These are phyloP conservation scores for Zoanthus gigantus DNA, from an alignment of 92 coral and sea anemone genomes.

Conservation along the genomic window DNA sequence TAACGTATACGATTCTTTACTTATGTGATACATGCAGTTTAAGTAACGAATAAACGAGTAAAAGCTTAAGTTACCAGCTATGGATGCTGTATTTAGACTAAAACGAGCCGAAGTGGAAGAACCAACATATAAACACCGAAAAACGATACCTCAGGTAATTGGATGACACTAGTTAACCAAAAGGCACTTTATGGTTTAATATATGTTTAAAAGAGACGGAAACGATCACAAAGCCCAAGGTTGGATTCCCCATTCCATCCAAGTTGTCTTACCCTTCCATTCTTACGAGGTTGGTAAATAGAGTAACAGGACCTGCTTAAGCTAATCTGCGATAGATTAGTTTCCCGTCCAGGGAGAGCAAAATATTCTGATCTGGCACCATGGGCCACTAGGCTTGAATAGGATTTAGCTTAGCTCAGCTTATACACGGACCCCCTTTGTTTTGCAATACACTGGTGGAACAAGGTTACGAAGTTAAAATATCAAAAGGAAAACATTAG, in stretches of 20 bases:
- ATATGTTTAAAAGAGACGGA: background rate
- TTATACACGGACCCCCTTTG: no score
- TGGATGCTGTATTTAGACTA: no score
- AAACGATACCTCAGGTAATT: no score
- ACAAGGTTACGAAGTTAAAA: background rate
- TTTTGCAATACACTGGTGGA: no score
- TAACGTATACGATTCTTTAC: no score
- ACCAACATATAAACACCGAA: no score
- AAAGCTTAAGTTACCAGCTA: no score
- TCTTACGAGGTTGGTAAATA: no score
- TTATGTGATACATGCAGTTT: no score
- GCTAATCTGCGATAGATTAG: no score
- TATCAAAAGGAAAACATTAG: background rate
- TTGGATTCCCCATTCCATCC: background rate
- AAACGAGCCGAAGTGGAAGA: no score
- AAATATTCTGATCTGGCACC: background rate
- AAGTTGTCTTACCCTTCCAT: background rate
- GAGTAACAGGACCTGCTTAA: background rate
- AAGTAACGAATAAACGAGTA: no score
- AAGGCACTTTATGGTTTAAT: background rate
- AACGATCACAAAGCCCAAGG: background rate
- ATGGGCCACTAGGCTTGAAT: background rate
- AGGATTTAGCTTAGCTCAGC: background rate
- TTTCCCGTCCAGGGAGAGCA: background rate
- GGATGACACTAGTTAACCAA: background rate